Percentiles rank a stretch among this genome's conserved stretches.
Evolutionary conservation across 2,797 vertebrate genomes (phyloP).

Genomic region (Sebastes nivosus): DNA sequence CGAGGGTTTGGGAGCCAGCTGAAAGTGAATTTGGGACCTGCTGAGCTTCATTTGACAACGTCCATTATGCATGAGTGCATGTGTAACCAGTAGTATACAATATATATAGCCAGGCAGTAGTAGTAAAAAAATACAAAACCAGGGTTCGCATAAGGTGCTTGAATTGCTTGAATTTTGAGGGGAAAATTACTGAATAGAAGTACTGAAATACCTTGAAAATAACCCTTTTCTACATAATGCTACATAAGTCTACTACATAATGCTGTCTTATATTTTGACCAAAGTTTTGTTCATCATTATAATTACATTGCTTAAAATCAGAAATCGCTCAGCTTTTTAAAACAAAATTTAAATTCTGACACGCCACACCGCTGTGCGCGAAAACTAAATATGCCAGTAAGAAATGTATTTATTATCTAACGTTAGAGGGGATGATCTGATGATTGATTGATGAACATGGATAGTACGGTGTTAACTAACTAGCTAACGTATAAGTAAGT

Average conservation of each 20-base stretch:
- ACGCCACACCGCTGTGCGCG: background rate
- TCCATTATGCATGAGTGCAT: background rate
- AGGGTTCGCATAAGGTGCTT: background rate
- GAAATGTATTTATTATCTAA: background rate
- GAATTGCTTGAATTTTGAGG: background rate
- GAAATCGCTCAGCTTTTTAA: background rate
- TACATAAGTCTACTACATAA: background rate
- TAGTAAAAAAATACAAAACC: background rate
- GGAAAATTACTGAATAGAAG: background rate
- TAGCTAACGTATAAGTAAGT: background rate
- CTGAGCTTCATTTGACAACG: constrained; percentile 5
- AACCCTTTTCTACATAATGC: too few species aligned
- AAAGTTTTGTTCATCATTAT: background rate
- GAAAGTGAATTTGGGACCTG: constrained; percentile 15
- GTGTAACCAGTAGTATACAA: background rate
- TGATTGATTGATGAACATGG: background rate
- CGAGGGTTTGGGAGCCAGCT: background rate
- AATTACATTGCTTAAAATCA: background rate
- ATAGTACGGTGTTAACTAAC: background rate
- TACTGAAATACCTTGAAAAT: background rate
- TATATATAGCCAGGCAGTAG: background rate
- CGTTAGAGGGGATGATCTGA: background rate
- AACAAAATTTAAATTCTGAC: too few species aligned
- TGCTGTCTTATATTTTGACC: background rate
- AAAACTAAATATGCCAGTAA: background rate